Evolutionary conservation across 2,113 vertebrate genomes (phyloP), one percentile per base, ranked within the genome.

Genomic region (Amphilophus citrinellus): DNA sequence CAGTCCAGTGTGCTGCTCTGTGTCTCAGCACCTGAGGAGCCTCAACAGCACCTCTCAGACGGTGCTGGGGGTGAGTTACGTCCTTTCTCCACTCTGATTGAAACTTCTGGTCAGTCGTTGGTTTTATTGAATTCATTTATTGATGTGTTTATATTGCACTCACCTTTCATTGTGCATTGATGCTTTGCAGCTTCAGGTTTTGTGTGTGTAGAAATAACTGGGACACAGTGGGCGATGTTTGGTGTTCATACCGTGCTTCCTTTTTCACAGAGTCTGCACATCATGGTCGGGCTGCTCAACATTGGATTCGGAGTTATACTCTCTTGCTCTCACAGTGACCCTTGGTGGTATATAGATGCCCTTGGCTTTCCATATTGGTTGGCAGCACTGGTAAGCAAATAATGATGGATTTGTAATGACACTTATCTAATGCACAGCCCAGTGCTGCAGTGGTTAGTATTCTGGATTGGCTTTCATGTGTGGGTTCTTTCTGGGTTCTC

Each of bases 211-310:
- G 13, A 47, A 47, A 5, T 14, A 14, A 47, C 13, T 13, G 44
- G 11, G 44, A 47, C 3, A 66, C 1, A 44, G 0, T 47, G 63
- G 39, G 24, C 39, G 24, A 37, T 76, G 42, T 66, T 35, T 65
- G 50, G 17, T 20, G 22, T 66, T 80, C 44, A 17, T 0, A 27
- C 22, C 24, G 37, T 1, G 30, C 76, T 83, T 73, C 73, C 14
- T 84, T 53, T 84, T 77, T 8, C 20, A 10, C 84, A 96, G 95
- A 44, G 87, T 7, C 32, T 93, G 77, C 95, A 96, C 61, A 94
- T 95, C 3, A 87, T 95, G 91, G 57, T 91, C 5, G 95, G 93
- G 20, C n/a, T 93, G 27, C 59, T 94, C 50, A 89, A 88, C 77
- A 84, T 96, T 18, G 91, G 89, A 17, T 44, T 93, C 0, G 95